Conservation (phyloP, 2,113 vertebrate genomes). For the Atherinomorus stipes region DNA sequence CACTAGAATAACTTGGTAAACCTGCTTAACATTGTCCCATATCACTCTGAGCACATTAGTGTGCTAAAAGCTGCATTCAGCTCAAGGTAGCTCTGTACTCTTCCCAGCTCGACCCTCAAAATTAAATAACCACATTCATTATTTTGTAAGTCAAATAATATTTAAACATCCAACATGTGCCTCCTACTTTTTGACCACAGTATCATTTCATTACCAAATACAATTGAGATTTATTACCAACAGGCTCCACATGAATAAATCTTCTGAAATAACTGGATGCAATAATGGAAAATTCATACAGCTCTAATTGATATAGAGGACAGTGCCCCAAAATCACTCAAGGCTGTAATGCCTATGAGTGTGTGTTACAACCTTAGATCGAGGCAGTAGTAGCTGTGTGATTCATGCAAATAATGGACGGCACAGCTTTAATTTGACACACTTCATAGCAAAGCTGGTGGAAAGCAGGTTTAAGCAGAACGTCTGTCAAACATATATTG, state of each 20-base stretch:
- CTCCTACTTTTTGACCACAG: slow-evolving; percentile 35
- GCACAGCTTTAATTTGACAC: slow-evolving; percentile 57
- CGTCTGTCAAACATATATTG: slow-evolving; percentile 47
- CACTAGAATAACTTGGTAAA: neutral
- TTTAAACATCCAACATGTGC: slow-evolving; percentile 38
- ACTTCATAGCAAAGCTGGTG: slow-evolving; percentile 38
- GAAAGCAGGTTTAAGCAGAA: slow-evolving; percentile 55
- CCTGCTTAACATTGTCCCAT: neutral
- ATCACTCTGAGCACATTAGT: neutral
- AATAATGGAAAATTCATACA: slow-evolving; percentile 53
- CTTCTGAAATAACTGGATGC: slow-evolving; percentile 32
- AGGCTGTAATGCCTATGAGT: slow-evolving; percentile 49
- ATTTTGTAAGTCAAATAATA: slow-evolving; percentile 51
- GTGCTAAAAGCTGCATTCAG: slow-evolving; percentile 3
- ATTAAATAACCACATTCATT: slow-evolving; percentile 54
- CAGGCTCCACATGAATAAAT: slow-evolving; percentile 59
- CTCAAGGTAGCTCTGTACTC: neutral
- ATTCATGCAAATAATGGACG: slow-evolving; percentile 56
- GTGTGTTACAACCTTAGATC: slow-evolving; percentile 31
- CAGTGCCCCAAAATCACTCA: slow-evolving; percentile 53
- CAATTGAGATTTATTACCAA: slow-evolving; percentile 65
- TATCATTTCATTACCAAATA: slow-evolving; percentile 48
- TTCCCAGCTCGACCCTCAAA: slow-evolving; percentile 5
- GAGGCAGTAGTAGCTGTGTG: slow-evolving; percentile 26
- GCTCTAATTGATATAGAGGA: slow-evolving; percentile 69